A percentile compares a stretch with the other conserved stretches of the same genome.
These are phyloP conservation scores for Cromileptes altivelis DNA, from an alignment of 2,113 vertebrate species.

Conservation along the genomic window DNA sequence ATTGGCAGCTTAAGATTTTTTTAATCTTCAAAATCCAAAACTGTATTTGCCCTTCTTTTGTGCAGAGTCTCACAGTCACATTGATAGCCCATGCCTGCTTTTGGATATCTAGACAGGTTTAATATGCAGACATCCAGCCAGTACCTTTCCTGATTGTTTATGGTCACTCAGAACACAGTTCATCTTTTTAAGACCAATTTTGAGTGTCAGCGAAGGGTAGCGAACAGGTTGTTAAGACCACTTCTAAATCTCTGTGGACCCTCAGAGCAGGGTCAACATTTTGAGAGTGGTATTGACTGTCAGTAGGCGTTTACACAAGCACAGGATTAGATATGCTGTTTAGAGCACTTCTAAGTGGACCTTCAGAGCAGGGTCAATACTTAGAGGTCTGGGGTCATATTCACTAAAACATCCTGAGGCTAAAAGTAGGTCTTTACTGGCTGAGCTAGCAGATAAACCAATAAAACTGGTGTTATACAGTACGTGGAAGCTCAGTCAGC, in stretches of 20 bases:
- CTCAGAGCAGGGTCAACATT: neutral
- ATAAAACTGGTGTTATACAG: neutral
- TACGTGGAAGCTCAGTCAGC: too few species aligned
- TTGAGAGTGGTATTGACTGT: neutral
- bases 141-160: neutral
- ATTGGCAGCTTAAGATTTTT: neutral
- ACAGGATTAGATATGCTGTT: neutral
- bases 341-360: neutral
- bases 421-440: neutral
- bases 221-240: neutral
- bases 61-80: neutral
- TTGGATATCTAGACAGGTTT: neutral
- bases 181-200: neutral
- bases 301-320: neutral
- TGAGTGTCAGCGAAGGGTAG: neutral
- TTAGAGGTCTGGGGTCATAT: neutral
- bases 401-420: neutral
- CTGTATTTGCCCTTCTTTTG: neutral
- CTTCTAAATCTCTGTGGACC: neutral
- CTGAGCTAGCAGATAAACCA: neutral
- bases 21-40: neutral
- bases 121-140: neutral
- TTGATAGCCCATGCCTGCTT: neutral
- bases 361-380: neutral
- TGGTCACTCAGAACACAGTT: neutral